Percentiles rank a stretch among this genome's conserved stretches.
phyloP scores from a whole-genome alignment of 1,140 invertebrate genomes.

The Agrypnia vestita region DNA sequence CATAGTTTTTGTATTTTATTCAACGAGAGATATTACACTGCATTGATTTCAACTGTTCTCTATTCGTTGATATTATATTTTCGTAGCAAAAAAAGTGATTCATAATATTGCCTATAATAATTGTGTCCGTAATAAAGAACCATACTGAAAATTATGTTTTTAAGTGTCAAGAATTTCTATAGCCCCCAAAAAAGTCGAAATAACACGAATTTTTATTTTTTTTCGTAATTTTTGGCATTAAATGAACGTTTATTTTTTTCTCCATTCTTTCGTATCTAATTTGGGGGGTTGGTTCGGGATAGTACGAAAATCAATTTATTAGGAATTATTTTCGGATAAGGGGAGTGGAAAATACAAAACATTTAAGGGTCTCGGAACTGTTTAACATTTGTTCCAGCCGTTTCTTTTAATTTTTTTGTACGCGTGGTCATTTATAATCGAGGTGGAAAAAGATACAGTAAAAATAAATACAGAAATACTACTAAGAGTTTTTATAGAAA shows the following conservation, averaged over 20 bases:
- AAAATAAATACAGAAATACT: constrained; percentile 21
- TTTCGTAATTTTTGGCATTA: neutral
- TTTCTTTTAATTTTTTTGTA: constrained; percentile 13
- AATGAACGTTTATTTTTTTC: constrained; percentile 1
- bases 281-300: constrained; percentile 10
- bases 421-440: constrained; percentile 20
- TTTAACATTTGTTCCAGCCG: neutral
- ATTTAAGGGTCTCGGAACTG: constrained; percentile 1
- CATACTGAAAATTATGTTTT: too few species aligned
- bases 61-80: too few species aligned
- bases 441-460: constrained; percentile 7
- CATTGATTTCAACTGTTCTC: too few species aligned
- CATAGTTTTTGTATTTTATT: too few species aligned
- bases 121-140: too few species aligned
- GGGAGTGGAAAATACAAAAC: constrained; percentile 18
- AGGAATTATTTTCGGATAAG: constrained; percentile 23
- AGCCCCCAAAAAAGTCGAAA: too few species aligned
- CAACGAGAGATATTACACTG: too few species aligned
- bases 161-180: too few species aligned
- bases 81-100: too few species aligned
- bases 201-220: too few species aligned
- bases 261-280: constrained; percentile 15
- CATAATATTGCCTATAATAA: too few species aligned
- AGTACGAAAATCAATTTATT: constrained; percentile 26
- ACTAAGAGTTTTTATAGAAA: constrained; percentile 3